These are phyloP conservation scores for Sciurus vulgaris DNA, from an alignment of 2,797 vertebrate genomes.

Conservation along the genomic window DNA sequence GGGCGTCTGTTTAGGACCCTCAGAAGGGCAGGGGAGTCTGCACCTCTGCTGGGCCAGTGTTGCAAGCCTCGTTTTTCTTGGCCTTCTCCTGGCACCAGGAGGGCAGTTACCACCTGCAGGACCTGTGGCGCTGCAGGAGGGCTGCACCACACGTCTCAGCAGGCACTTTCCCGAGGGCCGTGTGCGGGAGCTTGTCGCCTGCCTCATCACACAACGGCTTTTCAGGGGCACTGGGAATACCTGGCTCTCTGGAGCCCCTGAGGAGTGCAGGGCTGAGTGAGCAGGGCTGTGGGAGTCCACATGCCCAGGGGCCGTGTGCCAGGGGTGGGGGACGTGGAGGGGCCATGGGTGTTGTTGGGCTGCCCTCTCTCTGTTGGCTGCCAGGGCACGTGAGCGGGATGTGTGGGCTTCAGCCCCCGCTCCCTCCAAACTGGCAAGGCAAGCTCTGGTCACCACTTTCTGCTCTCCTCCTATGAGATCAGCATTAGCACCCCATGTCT, in stretches of 20 bases:
- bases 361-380: neutral
- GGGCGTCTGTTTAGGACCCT: neutral
- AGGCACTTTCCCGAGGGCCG: neutral
- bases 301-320: neutral
- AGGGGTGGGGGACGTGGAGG: neutral
- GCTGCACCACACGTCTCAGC: neutral
- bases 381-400: accelerated
- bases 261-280: neutral
- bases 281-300: accelerated
- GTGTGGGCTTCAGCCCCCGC: neutral
- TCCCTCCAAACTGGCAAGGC: neutral
- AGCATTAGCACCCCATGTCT: too few species aligned
- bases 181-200: neutral
- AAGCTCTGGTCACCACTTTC: too few species aligned
- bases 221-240: too few species aligned
- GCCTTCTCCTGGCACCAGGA: neutral
- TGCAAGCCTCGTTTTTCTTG: too few species aligned
- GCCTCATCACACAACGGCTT: neutral
- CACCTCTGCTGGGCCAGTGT: accelerated
- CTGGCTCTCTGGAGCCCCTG: neutral
- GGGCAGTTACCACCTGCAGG: neutral
- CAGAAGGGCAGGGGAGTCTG: neutral
- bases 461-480: too few species aligned
- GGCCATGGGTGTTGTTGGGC: neutral
- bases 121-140: neutral